Base-by-base conservation (phyloP, 2,113 vertebrate genomes). In the Nycticryphes semicollaris region DNA sequence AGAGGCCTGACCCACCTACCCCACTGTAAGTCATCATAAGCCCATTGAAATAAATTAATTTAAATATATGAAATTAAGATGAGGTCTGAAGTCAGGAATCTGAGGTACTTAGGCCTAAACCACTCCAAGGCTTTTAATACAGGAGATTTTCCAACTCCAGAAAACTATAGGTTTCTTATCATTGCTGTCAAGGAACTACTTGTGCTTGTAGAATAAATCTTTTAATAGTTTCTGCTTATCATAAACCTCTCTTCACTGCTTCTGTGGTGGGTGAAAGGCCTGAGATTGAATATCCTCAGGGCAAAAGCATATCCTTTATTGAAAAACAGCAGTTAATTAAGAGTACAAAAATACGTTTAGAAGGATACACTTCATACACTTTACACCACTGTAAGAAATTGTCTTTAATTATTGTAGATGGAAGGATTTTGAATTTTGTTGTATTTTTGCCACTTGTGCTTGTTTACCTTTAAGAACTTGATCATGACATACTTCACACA, bases 51-150 rank as follows among this genome's bases (percentile, higher is more conserved):
- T 84, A 47, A 86, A 74, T 91, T 85, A 79, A 69, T 51, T 77
- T 92, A 84, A 93, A 92, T 56, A 64, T 16, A 48, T 78, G 51
- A 95, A 89, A 95, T 88, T 83, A 83, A 86, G 86, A 87, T 75
- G 88, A 92, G 69, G 63, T 67, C 84, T 73, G 67, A 93, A 93
- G 66, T 94, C 78, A 79, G 54, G 82, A 91, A 80, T 91, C 74
- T 95, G 90, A 96, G 63, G 47, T 73, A 47, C 77, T 76, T 35
- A 73, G 50, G 87, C 31, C 41, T 64, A 92, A 95, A 93, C 47
- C 35, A 35, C 83, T 87, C 41, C 45, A 50, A 91, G 57, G 54
- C 22, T 83, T 94, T 93, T 82, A 64, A 25, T 7, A 60, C 2
- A 76, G 51, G 37, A 91, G 64, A 77, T 92, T 66, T 95, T 78